Evolutionary conservation across 2,797 vertebrate species (phyloP).

Genomic region (Gila robusta): DNA sequence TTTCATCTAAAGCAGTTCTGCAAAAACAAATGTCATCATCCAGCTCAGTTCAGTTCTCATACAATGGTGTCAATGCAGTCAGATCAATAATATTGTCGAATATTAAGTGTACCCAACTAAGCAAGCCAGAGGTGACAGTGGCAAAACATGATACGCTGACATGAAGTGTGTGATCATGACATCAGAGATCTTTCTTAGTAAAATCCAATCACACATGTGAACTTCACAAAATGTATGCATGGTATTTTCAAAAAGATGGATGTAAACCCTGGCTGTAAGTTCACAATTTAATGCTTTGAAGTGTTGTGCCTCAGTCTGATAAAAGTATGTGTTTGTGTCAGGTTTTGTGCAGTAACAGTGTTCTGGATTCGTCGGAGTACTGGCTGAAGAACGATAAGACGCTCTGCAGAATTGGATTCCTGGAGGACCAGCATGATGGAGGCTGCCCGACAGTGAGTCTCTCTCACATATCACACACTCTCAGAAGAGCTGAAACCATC

Average conservation of each 20-base stretch:
- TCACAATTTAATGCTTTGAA: background rate
- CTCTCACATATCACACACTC: constrained; percentile 4
- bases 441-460: constrained; percentile 90
- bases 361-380: constrained; percentile 93
- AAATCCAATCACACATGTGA: background rate
- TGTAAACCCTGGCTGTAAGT: background rate
- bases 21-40: no score
- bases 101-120: no score
- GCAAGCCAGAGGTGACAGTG: no score
- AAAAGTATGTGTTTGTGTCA: constrained; percentile 67
- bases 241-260: background rate
- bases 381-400: constrained; percentile 93
- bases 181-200: background rate
- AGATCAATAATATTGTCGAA: no score
- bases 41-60: no score
- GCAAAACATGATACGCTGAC: background rate
- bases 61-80: no score
- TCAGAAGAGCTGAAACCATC: background rate
- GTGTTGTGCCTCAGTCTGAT: background rate
- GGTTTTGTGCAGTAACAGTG: constrained; percentile 91
- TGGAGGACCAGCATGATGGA: constrained; percentile 88
- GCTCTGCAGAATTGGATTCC: constrained; percentile 89
- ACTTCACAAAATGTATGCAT: background rate
- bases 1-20: no score
- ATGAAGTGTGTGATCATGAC: background rate